Conservation (phyloP, 2,113 vertebrate genomes). For the Protobothrops mucrosquamatus region DNA sequence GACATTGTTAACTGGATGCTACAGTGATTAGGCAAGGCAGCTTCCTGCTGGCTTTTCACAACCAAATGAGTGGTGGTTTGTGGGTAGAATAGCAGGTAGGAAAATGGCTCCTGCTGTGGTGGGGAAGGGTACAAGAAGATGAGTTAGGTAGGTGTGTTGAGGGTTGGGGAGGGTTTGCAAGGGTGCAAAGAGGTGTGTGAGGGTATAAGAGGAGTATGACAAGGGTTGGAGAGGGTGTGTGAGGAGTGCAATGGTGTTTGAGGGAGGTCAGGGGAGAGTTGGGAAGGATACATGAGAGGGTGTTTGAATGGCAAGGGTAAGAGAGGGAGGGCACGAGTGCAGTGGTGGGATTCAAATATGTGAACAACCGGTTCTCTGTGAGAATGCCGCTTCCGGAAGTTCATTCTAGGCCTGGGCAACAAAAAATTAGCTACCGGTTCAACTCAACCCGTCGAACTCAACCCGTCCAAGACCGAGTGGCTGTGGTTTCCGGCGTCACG, state of each 20-base stretch:
- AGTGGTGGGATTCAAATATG: too few species aligned
- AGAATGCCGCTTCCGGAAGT: too few species aligned
- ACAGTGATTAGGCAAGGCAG: neutral
- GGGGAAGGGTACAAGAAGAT: neutral
- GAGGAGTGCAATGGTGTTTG: neutral
- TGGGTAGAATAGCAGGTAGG: neutral
- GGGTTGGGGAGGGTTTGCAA: neutral
- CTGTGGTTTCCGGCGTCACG: too few species aligned
- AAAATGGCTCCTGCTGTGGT: neutral
- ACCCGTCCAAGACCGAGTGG: too few species aligned
- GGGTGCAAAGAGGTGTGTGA: neutral
- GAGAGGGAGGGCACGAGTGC: neutral
- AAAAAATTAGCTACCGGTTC: too few species aligned
- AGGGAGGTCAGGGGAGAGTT: neutral
- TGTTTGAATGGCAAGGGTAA: neutral
- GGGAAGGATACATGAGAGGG: neutral
- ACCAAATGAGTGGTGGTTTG: neutral
- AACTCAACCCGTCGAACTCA: too few species aligned
- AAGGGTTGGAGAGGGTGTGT: neutral
- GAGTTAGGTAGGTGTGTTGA: neutral
- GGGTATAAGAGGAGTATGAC: neutral
- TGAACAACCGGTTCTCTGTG: too few species aligned
- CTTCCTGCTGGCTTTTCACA: neutral
- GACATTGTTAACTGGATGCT: neutral
- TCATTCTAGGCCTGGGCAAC: too few species aligned